phyloP scores from a whole-genome alignment of 1,140 invertebrate genomes.

The Rhynchophorus ferrugineus region DNA sequence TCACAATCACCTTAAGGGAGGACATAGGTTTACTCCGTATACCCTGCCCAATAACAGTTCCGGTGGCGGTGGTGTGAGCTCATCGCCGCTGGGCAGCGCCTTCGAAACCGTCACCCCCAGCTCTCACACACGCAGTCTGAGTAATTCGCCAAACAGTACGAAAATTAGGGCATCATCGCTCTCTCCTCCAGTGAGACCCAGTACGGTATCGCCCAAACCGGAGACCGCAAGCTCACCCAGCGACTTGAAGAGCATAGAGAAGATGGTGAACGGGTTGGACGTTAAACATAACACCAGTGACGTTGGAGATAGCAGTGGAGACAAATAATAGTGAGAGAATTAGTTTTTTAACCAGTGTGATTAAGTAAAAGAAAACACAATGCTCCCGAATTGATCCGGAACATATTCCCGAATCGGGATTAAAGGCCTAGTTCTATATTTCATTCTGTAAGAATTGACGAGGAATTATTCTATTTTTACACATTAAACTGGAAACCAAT shows the following conservation, averaged over 20 bases:
- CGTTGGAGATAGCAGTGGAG: conserved; percentile 24
- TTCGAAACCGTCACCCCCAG: conserved; percentile 78
- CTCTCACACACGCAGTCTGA: conserved; percentile 54
- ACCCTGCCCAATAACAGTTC: conserved; percentile 51
- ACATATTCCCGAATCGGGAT: too few species aligned
- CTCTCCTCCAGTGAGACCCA: conserved; percentile 46
- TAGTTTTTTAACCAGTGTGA: conserved; percentile 1
- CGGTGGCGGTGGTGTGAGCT: conserved; percentile 37
- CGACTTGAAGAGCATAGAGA: conserved; percentile 91
- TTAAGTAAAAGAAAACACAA: too few species aligned
- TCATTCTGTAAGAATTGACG: not conserved
- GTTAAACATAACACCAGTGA: conserved; percentile 47
- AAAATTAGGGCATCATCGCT: conserved; percentile 43
- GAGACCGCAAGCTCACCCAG: conserved; percentile 45
- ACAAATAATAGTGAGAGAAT: conserved; percentile 33
- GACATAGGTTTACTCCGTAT: conserved; percentile 78
- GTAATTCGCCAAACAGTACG: conserved; percentile 51
- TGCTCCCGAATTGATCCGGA: too few species aligned
- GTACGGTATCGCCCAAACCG: conserved; percentile 39
- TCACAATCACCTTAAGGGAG: conserved; percentile 45
- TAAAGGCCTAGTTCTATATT: too few species aligned
- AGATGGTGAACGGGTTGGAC: conserved; percentile 92
- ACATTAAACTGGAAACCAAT: too few species aligned
- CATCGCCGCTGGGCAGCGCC: conserved; percentile 61
- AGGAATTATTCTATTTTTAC: not conserved